Conservation (phyloP, 2,797 vertebrate genomes). For the Orientallactaga sibirica region DNA sequence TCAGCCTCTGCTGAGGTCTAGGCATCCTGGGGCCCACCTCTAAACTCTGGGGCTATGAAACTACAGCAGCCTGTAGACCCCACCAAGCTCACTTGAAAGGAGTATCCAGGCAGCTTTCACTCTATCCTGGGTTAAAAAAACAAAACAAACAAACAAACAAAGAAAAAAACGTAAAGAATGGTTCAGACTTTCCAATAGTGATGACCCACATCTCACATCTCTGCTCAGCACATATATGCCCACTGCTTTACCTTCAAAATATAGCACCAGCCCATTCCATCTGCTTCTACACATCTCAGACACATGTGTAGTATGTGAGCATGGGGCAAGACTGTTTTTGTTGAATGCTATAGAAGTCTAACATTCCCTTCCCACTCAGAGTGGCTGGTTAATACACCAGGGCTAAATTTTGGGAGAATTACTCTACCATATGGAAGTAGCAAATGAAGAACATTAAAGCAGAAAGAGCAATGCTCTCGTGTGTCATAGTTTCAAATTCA, state of each 20-base stretch:
- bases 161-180: not conserved
- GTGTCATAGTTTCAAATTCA: slow-evolving; percentile 27
- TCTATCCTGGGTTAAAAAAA: not conserved
- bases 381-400: slow-evolving; percentile 34
- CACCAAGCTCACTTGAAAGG: not conserved
- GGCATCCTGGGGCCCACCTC: not conserved
- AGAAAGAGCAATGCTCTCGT: accelerated
- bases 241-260: slow-evolving; percentile 9
- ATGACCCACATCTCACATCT: not conserved
- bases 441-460: slow-evolving; percentile 61
- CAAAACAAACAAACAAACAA: not conserved
- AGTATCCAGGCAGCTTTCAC: not conserved
- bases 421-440: slow-evolving; percentile 56
- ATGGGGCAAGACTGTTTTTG: not conserved
- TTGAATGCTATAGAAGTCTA: slow-evolving; percentile 18
- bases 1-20: not conserved
- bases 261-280: not conserved
- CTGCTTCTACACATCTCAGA: not conserved
- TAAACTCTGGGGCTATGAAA: not conserved
- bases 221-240: not conserved
- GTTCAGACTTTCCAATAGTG: not conserved
- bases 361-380: slow-evolving; percentile 58
- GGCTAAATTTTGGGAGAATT: slow-evolving; percentile 55
- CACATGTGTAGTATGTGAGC: not conserved
- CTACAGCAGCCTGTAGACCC: not conserved